A percentile compares a stretch with the other conserved stretches of the same genome.
Evolutionary conservation across 2,113 vertebrate species (phyloP).

Genomic region (Poeciliopsis retropinna): DNA sequence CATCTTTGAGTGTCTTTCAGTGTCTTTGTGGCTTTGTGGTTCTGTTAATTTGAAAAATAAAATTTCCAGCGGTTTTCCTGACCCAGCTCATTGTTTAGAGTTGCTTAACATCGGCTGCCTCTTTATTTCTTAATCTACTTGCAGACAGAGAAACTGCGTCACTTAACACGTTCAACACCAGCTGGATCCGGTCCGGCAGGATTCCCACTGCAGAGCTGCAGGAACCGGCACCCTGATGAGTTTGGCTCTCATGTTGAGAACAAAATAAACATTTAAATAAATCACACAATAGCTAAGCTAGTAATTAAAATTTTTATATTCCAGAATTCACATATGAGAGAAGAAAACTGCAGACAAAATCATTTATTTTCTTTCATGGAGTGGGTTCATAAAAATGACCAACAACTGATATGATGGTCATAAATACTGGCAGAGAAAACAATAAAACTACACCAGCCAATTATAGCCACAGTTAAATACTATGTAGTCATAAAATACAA

Average conservation of each 20-base stretch:
- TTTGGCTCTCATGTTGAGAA: background rate
- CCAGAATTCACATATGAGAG: too few relatives aligned
- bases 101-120: conserved; percentile 32
- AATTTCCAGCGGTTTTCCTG: conserved; percentile 2
- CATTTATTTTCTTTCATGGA: too few relatives aligned
- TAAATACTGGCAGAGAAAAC: too few relatives aligned
- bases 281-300: too few relatives aligned
- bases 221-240: too few relatives aligned
- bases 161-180: background rate
- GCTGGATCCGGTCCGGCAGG: background rate
- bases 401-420: too few relatives aligned
- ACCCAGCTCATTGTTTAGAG: background rate
- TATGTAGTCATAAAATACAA: too few relatives aligned
- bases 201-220: background rate
- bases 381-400: too few relatives aligned
- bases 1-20: background rate
- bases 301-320: too few relatives aligned
- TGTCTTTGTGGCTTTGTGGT: background rate
- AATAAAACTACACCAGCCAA: too few relatives aligned
- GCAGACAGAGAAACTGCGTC: conserved; percentile 2
- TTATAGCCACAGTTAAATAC: too few relatives aligned
- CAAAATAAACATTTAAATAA: background rate
- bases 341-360: too few relatives aligned
- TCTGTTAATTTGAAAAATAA: background rate
- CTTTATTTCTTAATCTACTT: conserved; percentile 34